phyloP scores from a whole-genome alignment of 2,797 vertebrate species.

The Acipenser oxyrinchus region DNA sequence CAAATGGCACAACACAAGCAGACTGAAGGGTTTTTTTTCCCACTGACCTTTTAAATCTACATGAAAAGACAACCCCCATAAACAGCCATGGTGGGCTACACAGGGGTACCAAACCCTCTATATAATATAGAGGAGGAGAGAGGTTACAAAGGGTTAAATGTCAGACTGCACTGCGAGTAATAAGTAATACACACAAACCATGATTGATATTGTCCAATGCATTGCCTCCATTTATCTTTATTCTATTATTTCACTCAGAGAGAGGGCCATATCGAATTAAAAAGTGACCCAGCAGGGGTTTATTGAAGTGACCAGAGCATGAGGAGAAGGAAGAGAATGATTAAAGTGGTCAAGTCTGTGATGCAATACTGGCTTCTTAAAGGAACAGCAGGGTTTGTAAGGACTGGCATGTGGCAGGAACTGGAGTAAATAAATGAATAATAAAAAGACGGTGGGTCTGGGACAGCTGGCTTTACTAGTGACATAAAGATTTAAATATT shows the following conservation, averaged over 20 bases:
- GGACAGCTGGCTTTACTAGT: too few relatives aligned
- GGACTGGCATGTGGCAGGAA: not conserved
- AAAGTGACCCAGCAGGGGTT: constrained; percentile 43
- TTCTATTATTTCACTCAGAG: constrained; percentile 54
- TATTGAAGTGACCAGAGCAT: constrained; percentile 42
- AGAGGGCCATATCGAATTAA: constrained; percentile 45
- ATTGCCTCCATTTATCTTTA: constrained; percentile 64
- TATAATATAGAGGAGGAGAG: constrained; percentile 38
- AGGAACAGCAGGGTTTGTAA: constrained; percentile 10
- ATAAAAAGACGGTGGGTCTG: not conserved
- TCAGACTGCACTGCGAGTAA: constrained; percentile 71
- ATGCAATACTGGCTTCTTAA: constrained; percentile 35
- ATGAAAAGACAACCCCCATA: constrained; percentile 54
- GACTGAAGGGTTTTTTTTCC: constrained; percentile 22
- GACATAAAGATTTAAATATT: not conserved
- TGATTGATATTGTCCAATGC: constrained; percentile 66
- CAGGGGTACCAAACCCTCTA: constrained; percentile 37
- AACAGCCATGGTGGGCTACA: constrained; percentile 52
- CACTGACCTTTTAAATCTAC: constrained; percentile 66
- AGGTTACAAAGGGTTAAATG: constrained; percentile 51
- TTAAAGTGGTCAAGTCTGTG: constrained; percentile 32
- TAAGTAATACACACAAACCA: constrained; percentile 72
- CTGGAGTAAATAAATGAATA: not conserved
- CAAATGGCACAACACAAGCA: constrained; percentile 34
- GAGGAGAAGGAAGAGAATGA: constrained; percentile 34